Base-by-base conservation (phyloP, 2,113 vertebrate genomes). In the Centrocercus urophasianus region DNA sequence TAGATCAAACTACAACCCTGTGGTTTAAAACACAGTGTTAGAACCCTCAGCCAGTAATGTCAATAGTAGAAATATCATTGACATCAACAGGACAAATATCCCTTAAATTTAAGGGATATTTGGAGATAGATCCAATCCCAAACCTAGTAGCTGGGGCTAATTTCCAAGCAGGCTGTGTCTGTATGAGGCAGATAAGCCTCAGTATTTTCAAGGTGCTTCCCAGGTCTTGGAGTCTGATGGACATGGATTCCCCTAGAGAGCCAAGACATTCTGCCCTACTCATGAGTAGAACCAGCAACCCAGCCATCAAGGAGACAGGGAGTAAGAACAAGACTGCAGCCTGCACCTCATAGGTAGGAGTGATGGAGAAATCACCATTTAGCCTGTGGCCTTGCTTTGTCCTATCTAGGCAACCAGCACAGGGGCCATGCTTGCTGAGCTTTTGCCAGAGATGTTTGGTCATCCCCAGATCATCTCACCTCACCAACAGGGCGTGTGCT, bases 1-100 rank as follows among this genome's bases (percentile, higher is more conserved):
- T 21, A 93, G 54, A 71, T 80, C 59, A 95, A 88, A 92, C 42
- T 86, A 86, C 92, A 95, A 50, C 59, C 72, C 30, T 42, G 27
- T 60, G 30, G 14, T 88, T 91, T 77, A 76, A 84, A 92, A 70
- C 36, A 88, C 32, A 79, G 36, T 0, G 1, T 32, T 25, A 38
- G 75, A 74, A 61, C 24, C 15, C 43, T 81, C 36, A 71, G 13
- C 7, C 73, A 71, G 45, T 74, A 73, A 86, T 57, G 20, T 15
- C 30, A 82, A 38, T 66, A 28, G 69, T 0, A 83, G 89, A 87
- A 89, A 86, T 83, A 47, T 43, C 21, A 76, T 32, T 83, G 60
- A 71, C 24, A 86, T 65, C 21, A 86, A 19, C 48, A 86, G 45
- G 40, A 60, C 52, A 93, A 80, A 85, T 30, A n/a, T 67, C 34